A percentile compares a stretch with the other conserved stretches of the same genome.
These are phyloP conservation scores for Pseudotriccus pelzelni DNA, from an alignment of 2,797 vertebrate species.

Conservation along the genomic window DNA sequence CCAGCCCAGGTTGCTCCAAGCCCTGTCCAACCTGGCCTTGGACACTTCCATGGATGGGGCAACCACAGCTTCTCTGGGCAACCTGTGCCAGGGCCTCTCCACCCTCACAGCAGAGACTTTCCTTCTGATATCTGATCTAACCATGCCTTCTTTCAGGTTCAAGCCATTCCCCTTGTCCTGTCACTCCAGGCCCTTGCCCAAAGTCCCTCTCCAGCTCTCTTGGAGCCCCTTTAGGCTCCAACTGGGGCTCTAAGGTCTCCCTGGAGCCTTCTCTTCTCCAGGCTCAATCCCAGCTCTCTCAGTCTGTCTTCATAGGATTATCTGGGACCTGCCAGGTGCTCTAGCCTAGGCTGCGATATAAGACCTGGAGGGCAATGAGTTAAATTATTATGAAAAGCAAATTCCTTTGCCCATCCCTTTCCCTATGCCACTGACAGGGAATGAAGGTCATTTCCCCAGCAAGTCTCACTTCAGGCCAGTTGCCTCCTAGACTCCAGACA, in stretches of 20 bases:
- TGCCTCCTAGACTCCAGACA: not conserved
- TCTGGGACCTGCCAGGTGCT: not conserved
- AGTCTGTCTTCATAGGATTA: not conserved
- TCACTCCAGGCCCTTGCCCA: not conserved
- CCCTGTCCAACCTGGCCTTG: not conserved
- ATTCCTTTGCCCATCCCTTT: not conserved
- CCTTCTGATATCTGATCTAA: not conserved
- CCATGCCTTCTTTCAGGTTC: not conserved
- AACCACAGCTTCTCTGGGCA: not conserved
- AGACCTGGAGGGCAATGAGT: not conserved
- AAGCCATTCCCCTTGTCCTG: not conserved
- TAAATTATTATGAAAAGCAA: not conserved
- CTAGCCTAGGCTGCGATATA: not conserved
- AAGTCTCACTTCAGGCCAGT: rapidly evolving
- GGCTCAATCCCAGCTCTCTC: not conserved
- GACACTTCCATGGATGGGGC: not conserved
- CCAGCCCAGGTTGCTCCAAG: not conserved
- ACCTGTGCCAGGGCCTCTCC: not conserved
- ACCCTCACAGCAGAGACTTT: not conserved
- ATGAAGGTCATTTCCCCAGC: not conserved
- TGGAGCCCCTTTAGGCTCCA: not conserved
- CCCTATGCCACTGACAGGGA: not conserved
- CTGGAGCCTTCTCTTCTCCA: not conserved
- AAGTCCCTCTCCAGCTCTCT: not conserved
- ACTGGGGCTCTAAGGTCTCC: not conserved